These are phyloP conservation scores for Callitettix versicolor DNA, from an alignment of 1,140 invertebrate species.

Conservation along the genomic window DNA sequence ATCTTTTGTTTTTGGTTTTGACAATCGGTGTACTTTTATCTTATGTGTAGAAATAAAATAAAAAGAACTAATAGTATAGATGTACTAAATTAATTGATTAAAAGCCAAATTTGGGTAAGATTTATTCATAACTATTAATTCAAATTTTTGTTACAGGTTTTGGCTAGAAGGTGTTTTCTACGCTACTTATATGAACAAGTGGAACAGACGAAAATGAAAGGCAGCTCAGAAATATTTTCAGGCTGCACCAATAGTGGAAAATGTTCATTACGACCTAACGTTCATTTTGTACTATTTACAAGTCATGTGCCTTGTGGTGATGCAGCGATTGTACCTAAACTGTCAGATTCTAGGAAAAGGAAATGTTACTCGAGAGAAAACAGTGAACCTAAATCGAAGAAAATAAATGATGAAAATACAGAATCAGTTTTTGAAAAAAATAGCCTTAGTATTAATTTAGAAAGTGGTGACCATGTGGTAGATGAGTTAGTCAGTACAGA, in stretches of 20 bases:
- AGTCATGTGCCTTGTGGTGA: slow-evolving; percentile 88
- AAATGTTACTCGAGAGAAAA: slow-evolving; percentile 9
- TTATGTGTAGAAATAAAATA: too few species aligned
- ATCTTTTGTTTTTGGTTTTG: too few species aligned
- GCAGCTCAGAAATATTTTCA: slow-evolving; percentile 35
- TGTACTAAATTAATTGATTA: too few species aligned
- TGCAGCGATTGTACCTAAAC: slow-evolving; percentile 65
- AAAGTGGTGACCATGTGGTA: too few species aligned
- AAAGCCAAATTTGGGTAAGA: too few species aligned
- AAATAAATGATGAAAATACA: slow-evolving; percentile 2
- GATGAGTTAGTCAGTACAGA: too few species aligned
- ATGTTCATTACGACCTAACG: slow-evolving; percentile 39
- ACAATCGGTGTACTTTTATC: too few species aligned
- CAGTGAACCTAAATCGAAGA: slow-evolving; percentile 5
- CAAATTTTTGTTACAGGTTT: slow-evolving; percentile 36
- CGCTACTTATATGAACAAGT: slow-evolving; percentile 63
- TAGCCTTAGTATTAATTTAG: too few species aligned
- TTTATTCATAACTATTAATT: too few species aligned
- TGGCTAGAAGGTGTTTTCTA: slow-evolving; percentile 71
- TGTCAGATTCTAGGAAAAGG: slow-evolving; percentile 23
- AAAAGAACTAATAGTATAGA: too few species aligned
- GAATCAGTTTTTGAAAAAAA: too few species aligned
- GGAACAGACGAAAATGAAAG: slow-evolving; percentile 30
- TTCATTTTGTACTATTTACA: slow-evolving; percentile 76
- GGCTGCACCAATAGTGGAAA: slow-evolving; percentile 26